A percentile compares a stretch with the other conserved stretches of the same genome.
These are phyloP conservation scores for Venustaconcha ellipsiformis DNA, from an alignment of 1,140 invertebrate species.

Conservation along the genomic window DNA sequence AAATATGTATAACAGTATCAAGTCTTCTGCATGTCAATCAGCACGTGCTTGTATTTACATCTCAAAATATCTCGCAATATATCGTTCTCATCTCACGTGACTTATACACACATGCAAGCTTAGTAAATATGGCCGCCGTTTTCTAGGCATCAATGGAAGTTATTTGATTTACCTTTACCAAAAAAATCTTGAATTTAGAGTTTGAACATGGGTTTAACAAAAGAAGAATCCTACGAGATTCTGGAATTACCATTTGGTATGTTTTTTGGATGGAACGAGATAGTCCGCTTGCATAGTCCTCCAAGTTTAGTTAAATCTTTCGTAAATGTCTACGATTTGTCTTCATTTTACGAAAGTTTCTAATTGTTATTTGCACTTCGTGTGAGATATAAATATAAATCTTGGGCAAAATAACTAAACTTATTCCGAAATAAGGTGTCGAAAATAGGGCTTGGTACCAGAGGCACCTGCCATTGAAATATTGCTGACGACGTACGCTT, in stretches of 20 bases:
- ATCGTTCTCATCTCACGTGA: conserved; percentile 21
- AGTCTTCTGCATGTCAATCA: too few relatives aligned
- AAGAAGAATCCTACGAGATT: conserved; percentile 42
- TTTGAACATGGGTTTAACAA: conserved; percentile 33
- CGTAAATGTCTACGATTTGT: too few relatives aligned
- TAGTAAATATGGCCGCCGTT: conserved; percentile 29
- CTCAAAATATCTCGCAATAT: conserved; percentile 11
- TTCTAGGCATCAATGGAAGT: background rate
- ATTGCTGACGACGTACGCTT: too few relatives aligned
- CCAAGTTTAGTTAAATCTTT: too few relatives aligned
- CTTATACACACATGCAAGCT: conserved; percentile 26
- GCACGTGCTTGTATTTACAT: conserved; percentile 10
- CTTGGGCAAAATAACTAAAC: too few relatives aligned
- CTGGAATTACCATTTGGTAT: conserved; percentile 43
- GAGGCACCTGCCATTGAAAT: too few relatives aligned
- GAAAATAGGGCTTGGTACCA: too few relatives aligned
- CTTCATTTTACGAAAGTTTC: too few relatives aligned
- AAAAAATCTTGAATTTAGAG: background rate
- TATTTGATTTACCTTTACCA: background rate
- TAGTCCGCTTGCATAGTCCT: background rate
- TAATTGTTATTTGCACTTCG: too few relatives aligned
- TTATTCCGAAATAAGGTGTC: too few relatives aligned
- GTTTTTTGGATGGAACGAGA: background rate
- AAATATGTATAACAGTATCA: too few relatives aligned
- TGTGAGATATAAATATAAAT: too few relatives aligned